A percentile compares a stretch with the other conserved stretches of the same genome.
phyloP scores from a whole-genome alignment of 2,797 vertebrate genomes.

The Psittacula echo region DNA sequence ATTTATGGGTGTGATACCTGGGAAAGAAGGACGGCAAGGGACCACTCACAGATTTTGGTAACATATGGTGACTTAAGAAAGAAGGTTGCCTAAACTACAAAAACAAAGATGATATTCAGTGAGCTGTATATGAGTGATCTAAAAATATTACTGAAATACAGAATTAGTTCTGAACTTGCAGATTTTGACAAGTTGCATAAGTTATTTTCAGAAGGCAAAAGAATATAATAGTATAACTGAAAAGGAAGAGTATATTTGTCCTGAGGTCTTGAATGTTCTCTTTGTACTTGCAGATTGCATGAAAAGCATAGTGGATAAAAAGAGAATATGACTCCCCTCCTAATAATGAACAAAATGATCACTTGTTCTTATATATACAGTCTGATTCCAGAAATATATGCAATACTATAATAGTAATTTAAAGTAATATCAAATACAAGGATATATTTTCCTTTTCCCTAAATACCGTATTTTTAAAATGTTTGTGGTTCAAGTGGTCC shows the following conservation, averaged over 20 bases:
- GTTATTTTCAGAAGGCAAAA: conserved; percentile 1
- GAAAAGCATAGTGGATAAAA: neutral
- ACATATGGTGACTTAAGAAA: neutral
- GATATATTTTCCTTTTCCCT: neutral
- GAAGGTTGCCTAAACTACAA: neutral
- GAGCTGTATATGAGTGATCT: neutral
- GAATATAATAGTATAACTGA: neutral
- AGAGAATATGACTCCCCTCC: neutral
- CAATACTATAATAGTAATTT: neutral
- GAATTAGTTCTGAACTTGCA: neutral
- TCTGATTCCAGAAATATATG: neutral
- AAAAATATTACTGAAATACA: neutral
- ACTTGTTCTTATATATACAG: neutral
- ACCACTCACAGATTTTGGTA: neutral
- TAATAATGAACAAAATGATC: neutral
- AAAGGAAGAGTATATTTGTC: neutral
- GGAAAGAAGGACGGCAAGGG: neutral
- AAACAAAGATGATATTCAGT: neutral
- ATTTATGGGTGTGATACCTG: neutral
- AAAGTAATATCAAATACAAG: neutral
- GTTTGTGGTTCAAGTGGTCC: neutral
- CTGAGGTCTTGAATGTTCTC: neutral
- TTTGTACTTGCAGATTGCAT: neutral
- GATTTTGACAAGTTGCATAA: neutral
- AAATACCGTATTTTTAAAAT: neutral